Percentiles rank a stretch among this genome's conserved stretches.
These are phyloP conservation scores for Balaenoptera acutorostrata DNA, from an alignment of 2,113 vertebrate genomes.

Conservation along the genomic window DNA sequence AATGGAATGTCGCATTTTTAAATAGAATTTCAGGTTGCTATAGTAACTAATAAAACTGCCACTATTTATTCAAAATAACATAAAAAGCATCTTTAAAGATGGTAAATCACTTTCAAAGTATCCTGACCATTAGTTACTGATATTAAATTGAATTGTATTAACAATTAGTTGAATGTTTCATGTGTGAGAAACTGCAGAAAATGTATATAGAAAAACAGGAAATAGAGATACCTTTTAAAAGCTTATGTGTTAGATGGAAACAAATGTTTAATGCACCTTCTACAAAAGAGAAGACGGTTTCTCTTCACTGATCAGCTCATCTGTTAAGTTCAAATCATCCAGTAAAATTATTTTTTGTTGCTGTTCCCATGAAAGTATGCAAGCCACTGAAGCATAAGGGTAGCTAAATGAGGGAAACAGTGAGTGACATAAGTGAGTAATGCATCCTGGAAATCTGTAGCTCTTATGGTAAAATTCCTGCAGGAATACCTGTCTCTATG, in stretches of 20 bases:
- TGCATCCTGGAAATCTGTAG: background rate
- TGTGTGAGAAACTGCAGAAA: background rate
- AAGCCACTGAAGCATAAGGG: conserved; percentile 24
- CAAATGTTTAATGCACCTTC: background rate
- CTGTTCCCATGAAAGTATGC: background rate
- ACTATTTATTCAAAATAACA: conserved; percentile 48
- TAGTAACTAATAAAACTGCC: conserved; percentile 51
- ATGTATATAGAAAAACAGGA: background rate
- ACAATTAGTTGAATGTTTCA: background rate
- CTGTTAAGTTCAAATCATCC: conserved; percentile 60
- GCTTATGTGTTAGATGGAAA: background rate
- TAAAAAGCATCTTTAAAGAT: conserved; percentile 39
- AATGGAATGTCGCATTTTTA: conserved; percentile 37
- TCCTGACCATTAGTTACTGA: conserved; percentile 10
- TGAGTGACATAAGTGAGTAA: background rate
- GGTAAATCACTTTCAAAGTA: conserved; percentile 34
- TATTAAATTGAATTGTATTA: conserved; percentile 34
- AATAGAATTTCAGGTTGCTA: conserved; percentile 26
- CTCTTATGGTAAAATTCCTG: background rate
- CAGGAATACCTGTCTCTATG: background rate
- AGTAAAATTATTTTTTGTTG: conserved; percentile 47
- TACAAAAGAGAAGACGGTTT: background rate
- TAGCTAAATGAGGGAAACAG: background rate
- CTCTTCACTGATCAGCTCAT: conserved; percentile 22
- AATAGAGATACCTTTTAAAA: background rate